A percentile compares a stretch with the other conserved stretches of the same genome.
Conservation (phyloP, 2,888 invertebrate species). For the Eristalis intricaria region DNA sequence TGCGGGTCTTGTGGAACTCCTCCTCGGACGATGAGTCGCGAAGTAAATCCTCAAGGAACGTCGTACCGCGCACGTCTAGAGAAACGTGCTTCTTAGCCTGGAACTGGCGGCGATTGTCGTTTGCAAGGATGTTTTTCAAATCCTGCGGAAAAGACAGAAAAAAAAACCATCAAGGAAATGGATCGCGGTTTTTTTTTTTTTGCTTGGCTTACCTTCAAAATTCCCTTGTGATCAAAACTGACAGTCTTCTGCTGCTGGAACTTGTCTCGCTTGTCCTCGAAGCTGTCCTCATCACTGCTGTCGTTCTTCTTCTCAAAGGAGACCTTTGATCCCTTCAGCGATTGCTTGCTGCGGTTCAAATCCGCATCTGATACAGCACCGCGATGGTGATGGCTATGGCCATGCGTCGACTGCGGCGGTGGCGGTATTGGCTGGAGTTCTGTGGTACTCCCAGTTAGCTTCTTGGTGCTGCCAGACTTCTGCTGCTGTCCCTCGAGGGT, state of each 20-base stretch:
- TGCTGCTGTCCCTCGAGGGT: constrained; percentile 58
- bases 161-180: too few relatives aligned
- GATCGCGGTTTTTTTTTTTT: too few relatives aligned
- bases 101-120: constrained; percentile 80
- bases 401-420: constrained; percentile 77
- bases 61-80: constrained; percentile 80
- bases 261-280: constrained; percentile 80
- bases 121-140: constrained; percentile 79
- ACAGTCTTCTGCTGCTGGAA: constrained; percentile 81
- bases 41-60: constrained; percentile 80
- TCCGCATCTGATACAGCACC: constrained; percentile 77
- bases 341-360: constrained; percentile 78
- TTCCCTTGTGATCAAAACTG: constrained; percentile 81
- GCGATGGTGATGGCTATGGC: constrained; percentile 78
- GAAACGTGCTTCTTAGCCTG: constrained; percentile 82
- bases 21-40: constrained; percentile 81
- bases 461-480: constrained; percentile 63
- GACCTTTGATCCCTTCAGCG: constrained; percentile 80
- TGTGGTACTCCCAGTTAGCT: constrained; percentile 74
- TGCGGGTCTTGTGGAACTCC: constrained; percentile 80
- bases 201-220: constrained; percentile 79
- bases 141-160: constrained; percentile 76
- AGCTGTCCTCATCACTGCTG: constrained; percentile 81
- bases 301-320: constrained; percentile 79
- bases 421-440: constrained; percentile 78